These are phyloP conservation scores for Rhynchonycteris naso DNA, from an alignment of 2,797 vertebrate species.

Conservation along the genomic window DNA sequence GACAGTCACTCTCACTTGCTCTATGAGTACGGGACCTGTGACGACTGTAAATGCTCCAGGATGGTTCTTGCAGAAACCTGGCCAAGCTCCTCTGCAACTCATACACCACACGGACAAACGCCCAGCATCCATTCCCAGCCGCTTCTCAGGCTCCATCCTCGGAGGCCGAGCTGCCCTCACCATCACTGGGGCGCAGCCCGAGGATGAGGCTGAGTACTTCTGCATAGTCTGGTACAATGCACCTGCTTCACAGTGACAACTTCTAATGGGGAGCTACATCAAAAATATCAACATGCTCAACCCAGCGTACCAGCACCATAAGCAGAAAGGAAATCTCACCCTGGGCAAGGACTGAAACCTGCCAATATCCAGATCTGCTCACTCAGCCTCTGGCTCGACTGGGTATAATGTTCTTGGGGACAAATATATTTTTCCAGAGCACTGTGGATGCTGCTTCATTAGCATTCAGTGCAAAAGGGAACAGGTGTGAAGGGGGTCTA, in stretches of 20 bases:
- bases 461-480: background rate
- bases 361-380: background rate
- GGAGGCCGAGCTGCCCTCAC: background rate
- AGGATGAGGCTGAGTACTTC: background rate
- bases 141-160: background rate
- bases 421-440: background rate
- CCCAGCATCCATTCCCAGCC: background rate
- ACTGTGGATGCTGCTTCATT: background rate
- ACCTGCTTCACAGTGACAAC: background rate
- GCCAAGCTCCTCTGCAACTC: background rate
- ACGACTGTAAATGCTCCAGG: background rate
- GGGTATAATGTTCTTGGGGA: background rate
- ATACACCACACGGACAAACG: background rate
- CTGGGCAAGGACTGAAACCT: too few species aligned
- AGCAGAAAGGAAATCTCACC: background rate
- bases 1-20: background rate
- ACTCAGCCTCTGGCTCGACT: too few species aligned
- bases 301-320: background rate
- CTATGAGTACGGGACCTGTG: background rate
- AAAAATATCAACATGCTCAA: background rate
- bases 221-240: background rate
- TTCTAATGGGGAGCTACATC: background rate
- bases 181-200: background rate
- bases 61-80: background rate
- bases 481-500: background rate